phyloP scores from a whole-genome alignment of 2,113 vertebrate species.

The Chaetops frenatus region DNA sequence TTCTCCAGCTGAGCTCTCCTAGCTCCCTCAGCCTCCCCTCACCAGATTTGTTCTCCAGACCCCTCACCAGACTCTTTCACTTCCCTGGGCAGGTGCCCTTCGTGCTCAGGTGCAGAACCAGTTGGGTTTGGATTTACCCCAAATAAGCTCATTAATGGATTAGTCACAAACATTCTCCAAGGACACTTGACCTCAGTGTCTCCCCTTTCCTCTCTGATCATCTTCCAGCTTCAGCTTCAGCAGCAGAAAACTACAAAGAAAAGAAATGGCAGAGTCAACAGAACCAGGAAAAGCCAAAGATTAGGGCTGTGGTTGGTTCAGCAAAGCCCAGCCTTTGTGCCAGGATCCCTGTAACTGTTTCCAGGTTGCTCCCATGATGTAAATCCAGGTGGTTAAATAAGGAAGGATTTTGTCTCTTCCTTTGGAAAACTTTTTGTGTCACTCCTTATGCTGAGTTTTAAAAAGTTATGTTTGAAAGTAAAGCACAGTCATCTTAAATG shows the following conservation, averaged over 20 bases:
- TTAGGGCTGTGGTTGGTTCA: neutral
- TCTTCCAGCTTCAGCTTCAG: conserved; percentile 59
- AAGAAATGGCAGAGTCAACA: conserved; percentile 43
- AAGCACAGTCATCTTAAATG: neutral
- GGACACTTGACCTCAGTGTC: conserved; percentile 58
- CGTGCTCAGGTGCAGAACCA: conserved; percentile 43
- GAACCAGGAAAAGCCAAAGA: conserved; percentile 14
- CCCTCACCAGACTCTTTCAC: neutral
- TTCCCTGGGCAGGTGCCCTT: neutral
- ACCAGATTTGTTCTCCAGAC: neutral
- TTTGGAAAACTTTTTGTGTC: neutral
- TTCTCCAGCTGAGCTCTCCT: neutral
- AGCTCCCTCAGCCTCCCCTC: neutral
- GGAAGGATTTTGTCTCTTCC: neutral
- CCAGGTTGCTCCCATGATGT: neutral
- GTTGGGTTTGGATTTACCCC: conserved; percentile 48
- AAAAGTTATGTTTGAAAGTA: neutral
- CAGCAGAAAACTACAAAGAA: conserved; percentile 48
- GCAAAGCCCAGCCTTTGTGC: neutral
- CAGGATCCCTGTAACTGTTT: neutral
- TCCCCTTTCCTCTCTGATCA: conserved; percentile 57
- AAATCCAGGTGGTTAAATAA: neutral
- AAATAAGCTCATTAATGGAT: conserved; percentile 48
- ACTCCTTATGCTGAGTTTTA: neutral
- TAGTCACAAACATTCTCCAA: conserved; percentile 57